A percentile compares a stretch with the other conserved stretches of the same genome.
Conservation (phyloP, 2,113 vertebrate species). For the Zeus faber region DNA sequence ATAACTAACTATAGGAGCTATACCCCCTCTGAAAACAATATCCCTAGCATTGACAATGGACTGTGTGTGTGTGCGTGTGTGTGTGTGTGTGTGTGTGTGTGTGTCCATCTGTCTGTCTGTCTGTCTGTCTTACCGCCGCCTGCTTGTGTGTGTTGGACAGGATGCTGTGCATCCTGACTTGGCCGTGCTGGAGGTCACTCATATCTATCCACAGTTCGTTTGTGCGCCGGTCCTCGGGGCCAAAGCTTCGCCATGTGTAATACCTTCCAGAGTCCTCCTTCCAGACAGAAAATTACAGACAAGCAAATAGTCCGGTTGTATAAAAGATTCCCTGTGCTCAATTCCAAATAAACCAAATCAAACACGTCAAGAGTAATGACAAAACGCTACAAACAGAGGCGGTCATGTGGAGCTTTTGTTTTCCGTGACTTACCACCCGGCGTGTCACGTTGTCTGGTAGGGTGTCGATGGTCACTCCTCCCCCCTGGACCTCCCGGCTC, state of each 20-base stretch:
- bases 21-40: too few relatives aligned
- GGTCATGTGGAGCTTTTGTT: slow-evolving; percentile 20
- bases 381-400: slow-evolving; percentile 30
- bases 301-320: neutral
- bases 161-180: slow-evolving; percentile 82
- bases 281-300: slow-evolving; percentile 5
- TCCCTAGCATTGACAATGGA: too few relatives aligned
- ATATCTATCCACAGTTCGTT: slow-evolving; percentile 85
- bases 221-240: slow-evolving; percentile 66
- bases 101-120: too few relatives aligned
- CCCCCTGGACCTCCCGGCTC: slow-evolving; percentile 75
- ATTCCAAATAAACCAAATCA: slow-evolving; percentile 44
- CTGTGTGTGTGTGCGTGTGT: neutral
- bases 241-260: slow-evolving; percentile 79
- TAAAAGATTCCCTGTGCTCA: slow-evolving; percentile 13
- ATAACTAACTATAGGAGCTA: too few relatives aligned
- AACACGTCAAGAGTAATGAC: slow-evolving; percentile 17
- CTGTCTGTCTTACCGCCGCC: slow-evolving; percentile 80
- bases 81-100: neutral
- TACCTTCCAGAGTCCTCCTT: slow-evolving; percentile 87
- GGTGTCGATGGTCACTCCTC: slow-evolving; percentile 80
- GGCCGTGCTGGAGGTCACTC: slow-evolving; percentile 70
- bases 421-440: slow-evolving; percentile 77
- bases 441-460: slow-evolving; percentile 79
- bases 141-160: slow-evolving; percentile 89